phyloP scores from a whole-genome alignment of 2,888 invertebrate species.

The Diadegma fenestrale region DNA sequence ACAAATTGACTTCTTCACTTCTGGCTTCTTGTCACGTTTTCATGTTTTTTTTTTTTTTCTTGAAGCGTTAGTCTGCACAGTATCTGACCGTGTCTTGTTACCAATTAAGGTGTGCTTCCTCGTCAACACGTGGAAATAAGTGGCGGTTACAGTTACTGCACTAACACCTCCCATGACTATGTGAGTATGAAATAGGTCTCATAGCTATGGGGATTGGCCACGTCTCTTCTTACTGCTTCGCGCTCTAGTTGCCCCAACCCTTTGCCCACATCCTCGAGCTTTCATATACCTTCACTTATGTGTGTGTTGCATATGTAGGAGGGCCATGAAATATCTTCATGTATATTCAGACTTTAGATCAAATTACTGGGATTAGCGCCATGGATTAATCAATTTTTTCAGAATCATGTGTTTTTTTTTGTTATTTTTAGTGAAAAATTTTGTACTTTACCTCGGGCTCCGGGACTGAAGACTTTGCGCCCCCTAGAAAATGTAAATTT shows the following conservation, averaged over 20 bases:
- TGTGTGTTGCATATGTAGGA: background rate
- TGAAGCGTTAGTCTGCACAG: background rate
- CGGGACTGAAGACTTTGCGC: background rate
- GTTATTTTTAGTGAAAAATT: background rate
- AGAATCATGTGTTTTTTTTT: background rate
- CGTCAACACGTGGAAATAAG: conserved; percentile 73
- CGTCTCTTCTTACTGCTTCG: conserved; percentile 71
- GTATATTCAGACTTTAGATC: background rate
- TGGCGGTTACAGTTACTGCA: conserved; percentile 79
- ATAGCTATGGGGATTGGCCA: conserved; percentile 40
- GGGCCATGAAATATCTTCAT: background rate
- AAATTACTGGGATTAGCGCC: background rate
- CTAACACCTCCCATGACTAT: conserved; percentile 75
- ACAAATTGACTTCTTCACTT: background rate
- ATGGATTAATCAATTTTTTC: background rate
- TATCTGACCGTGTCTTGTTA: conserved; percentile 73
- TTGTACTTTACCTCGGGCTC: background rate
- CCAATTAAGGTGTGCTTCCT: conserved; percentile 75
- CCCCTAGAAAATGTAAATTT: background rate
- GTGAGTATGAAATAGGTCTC: conserved; percentile 2
- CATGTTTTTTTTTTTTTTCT: background rate
- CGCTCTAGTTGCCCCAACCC: conserved; percentile 33
- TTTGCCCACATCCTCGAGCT: background rate
- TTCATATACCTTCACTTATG: background rate
- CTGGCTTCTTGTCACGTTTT: background rate